Conservation (phyloP, 1,140 invertebrate species). For the Homalodisca vitripennis region DNA sequence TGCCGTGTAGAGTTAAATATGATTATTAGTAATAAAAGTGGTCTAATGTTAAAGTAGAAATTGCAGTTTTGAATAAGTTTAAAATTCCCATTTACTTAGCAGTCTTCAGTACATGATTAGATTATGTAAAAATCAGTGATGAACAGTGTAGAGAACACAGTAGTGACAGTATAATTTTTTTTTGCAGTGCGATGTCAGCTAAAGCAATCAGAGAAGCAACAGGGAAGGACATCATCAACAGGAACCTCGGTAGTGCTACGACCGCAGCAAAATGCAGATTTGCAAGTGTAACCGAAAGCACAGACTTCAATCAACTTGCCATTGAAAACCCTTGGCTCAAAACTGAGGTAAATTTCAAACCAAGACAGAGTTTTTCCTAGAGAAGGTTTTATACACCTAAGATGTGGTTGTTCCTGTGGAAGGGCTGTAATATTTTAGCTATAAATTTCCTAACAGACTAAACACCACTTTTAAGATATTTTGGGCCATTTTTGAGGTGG, state of each 20-base stretch:
- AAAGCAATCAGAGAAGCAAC: slow-evolving; percentile 97
- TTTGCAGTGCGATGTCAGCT: slow-evolving; percentile 81
- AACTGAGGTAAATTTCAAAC: slow-evolving; percentile 62
- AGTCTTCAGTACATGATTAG: not conserved
- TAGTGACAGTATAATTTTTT: not conserved
- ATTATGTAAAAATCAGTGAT: not conserved
- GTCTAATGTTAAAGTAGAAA: not conserved
- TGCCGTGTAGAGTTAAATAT: not conserved
- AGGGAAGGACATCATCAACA: slow-evolving; percentile 92
- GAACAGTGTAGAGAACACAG: not conserved
- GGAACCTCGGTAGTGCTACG: slow-evolving; percentile 66
- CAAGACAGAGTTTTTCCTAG: no score
- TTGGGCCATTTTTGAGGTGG: no score
- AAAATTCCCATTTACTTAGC: not conserved
- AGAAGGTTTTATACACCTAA: no score
- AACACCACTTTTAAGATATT: no score
- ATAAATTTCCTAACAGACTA: no score
- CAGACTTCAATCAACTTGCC: slow-evolving; percentile 76
- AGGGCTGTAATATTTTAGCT: no score
- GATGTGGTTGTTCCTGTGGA: no score
- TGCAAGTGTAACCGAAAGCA: slow-evolving; percentile 74
- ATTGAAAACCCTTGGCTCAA: slow-evolving; percentile 85
- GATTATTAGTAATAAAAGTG: not conserved
- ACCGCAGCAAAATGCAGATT: slow-evolving; percentile 77
- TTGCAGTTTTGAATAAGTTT: not conserved